Conservation (phyloP, 2,888 invertebrate genomes). For the Gastracanthus pulcherrimus region DNA sequence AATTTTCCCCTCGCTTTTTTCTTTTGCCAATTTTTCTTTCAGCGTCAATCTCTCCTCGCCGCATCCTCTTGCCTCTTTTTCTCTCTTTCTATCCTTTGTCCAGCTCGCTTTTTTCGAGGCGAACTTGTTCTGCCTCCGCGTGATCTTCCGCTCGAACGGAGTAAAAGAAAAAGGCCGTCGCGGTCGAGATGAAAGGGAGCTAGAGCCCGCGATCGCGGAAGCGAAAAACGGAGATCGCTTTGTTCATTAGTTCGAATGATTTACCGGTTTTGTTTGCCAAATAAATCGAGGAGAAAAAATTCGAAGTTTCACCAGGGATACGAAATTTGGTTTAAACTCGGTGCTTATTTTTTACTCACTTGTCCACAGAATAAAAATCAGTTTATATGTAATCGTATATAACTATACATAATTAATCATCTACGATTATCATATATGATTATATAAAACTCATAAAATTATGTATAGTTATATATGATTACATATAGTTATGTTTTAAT, state of each 20-base stretch:
- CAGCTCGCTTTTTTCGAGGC: background rate
- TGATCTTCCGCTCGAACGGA: background rate
- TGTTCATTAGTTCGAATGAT: conserved; percentile 63
- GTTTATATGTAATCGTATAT: no score
- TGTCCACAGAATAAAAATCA: no score
- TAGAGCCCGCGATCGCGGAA: background rate
- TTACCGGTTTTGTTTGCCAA: conserved; percentile 54
- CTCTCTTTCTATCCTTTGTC: background rate
- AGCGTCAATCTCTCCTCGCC: conserved; percentile 6
- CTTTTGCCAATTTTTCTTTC: conserved; percentile 31
- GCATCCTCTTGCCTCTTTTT: background rate
- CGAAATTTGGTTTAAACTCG: background rate
- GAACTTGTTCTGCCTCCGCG: no score
- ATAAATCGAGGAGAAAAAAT: background rate
- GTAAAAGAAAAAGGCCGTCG: conserved; percentile 13
- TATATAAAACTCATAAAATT: no score
- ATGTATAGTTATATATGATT: no score
- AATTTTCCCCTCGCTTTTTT: conserved; percentile 3
- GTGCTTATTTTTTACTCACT: background rate
- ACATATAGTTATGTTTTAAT: no score
- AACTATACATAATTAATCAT: no score
- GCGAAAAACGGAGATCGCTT: conserved; percentile 43
- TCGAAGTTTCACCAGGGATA: no score
- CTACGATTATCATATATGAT: no score
- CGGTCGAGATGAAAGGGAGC: conserved; percentile 4